Conservation (phyloP, 2,113 vertebrate species). For the Scartelaos histophorus region DNA sequence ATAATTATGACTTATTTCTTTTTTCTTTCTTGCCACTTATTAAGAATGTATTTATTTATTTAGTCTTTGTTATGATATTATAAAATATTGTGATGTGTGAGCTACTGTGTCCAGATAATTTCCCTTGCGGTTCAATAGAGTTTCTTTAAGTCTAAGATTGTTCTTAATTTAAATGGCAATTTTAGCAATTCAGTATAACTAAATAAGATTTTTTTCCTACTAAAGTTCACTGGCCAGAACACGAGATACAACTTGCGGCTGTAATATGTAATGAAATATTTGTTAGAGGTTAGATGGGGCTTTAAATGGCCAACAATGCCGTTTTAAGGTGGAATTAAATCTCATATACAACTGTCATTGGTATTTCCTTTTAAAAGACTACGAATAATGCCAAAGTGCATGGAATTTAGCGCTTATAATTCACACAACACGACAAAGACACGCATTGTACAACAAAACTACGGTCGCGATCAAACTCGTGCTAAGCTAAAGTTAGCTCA, state of each 20-base stretch:
- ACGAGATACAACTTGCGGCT: neutral
- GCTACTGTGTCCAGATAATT: too few species aligned
- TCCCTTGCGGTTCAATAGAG: too few species aligned
- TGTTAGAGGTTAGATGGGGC: neutral
- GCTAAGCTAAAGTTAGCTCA: constrained; percentile 63
- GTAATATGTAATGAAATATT: too few species aligned
- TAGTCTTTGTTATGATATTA: too few species aligned
- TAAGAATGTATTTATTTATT: too few species aligned
- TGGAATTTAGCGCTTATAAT: neutral
- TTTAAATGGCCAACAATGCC: constrained; percentile 4
- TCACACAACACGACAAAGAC: neutral
- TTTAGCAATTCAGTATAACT: too few species aligned
- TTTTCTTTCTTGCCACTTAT: too few species aligned
- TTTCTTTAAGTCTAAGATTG: too few species aligned
- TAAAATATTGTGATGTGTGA: too few species aligned
- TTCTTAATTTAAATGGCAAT: too few species aligned
- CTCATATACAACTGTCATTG: neutral
- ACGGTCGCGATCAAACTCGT: neutral
- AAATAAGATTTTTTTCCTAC: too few species aligned
- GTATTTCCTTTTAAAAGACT: neutral
- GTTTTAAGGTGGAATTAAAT: neutral
- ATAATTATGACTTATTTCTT: too few species aligned
- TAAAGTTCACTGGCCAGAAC: neutral
- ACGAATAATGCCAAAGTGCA: neutral
- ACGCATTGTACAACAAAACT: neutral